Evolutionary conservation across 2,797 vertebrate genomes (phyloP).

Genomic region (Leuciscus waleckii): DNA sequence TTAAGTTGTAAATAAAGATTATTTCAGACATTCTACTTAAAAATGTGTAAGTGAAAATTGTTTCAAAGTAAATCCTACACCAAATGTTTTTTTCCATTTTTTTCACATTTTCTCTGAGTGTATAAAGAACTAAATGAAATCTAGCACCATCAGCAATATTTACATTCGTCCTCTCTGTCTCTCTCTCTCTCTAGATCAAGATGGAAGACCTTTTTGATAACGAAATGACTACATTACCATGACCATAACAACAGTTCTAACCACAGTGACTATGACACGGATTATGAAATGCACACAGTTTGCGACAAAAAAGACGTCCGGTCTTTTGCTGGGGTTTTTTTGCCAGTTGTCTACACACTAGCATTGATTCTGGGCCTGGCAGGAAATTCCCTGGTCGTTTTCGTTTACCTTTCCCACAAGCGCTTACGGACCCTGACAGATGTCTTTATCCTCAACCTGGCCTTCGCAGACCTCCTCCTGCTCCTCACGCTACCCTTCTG

Average conservation of each 20-base stretch:
- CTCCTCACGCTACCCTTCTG: constrained; percentile 92
- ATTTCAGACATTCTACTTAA: not conserved
- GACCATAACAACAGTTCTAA: constrained; percentile 63
- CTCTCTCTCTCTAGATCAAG: constrained; percentile 52
- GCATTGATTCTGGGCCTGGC: constrained; percentile 86
- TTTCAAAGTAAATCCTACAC: not conserved
- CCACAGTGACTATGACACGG: constrained; percentile 63
- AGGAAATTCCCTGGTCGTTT: constrained; percentile 88
- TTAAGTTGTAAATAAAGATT: not conserved
- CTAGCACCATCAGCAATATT: not conserved
- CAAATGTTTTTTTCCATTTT: not conserved
- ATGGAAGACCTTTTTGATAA: constrained; percentile 63
- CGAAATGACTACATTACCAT: constrained; percentile 50
- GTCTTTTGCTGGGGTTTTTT: constrained; percentile 85
- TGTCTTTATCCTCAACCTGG: constrained; percentile 89
- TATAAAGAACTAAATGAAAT: not conserved
- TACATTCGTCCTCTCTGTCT: not conserved
- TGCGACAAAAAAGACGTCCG: constrained; percentile 89
- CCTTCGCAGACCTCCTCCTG: constrained; percentile 88
- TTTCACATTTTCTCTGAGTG: not conserved
- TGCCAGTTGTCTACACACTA: constrained; percentile 85
- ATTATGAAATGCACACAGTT: constrained; percentile 78
- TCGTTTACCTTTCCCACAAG: constrained; percentile 84
- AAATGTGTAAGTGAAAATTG: not conserved
- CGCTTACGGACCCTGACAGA: constrained; percentile 88